Conservation (phyloP, 2,888 invertebrate species). For the Crioceris asparagi region DNA sequence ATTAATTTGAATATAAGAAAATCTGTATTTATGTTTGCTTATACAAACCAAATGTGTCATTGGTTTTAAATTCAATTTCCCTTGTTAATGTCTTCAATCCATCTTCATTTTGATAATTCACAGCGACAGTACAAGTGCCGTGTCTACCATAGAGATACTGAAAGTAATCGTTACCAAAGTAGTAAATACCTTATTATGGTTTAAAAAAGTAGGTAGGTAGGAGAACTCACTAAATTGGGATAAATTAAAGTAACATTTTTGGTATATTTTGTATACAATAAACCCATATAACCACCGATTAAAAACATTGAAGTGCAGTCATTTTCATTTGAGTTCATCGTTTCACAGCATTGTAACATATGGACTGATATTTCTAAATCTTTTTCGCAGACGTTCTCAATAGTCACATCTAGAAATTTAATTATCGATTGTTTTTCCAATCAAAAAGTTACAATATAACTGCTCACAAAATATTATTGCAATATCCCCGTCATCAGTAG, state of each 20-base stretch:
- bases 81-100: conserved; percentile 15
- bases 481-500: too few species aligned
- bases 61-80: conserved; percentile 19
- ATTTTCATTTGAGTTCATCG: conserved; percentile 21
- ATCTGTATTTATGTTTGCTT: too few species aligned
- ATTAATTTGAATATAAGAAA: neutral
- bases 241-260: conserved; percentile 34
- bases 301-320: conserved; percentile 31
- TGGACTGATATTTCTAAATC: conserved; percentile 24
- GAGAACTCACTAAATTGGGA: conserved; percentile 32
- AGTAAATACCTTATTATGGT: neutral
- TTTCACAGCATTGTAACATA: conserved; percentile 32
- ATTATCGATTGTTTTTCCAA: too few species aligned
- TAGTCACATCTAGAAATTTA: neutral
- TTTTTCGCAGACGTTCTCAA: conserved; percentile 14
- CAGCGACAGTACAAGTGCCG: conserved; percentile 22
- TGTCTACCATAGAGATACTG: conserved; percentile 25
- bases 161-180: conserved; percentile 3
- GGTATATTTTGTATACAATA: conserved; percentile 22
- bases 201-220: neutral
- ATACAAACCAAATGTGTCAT: too few species aligned
- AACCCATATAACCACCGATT: conserved; percentile 34
- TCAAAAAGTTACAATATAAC: too few species aligned
- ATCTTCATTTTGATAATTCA: conserved; percentile 19
- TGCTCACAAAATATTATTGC: too few species aligned